Evolutionary conservation across 2,888 invertebrate genomes (phyloP).

Genomic region (Idaea straminata): DNA sequence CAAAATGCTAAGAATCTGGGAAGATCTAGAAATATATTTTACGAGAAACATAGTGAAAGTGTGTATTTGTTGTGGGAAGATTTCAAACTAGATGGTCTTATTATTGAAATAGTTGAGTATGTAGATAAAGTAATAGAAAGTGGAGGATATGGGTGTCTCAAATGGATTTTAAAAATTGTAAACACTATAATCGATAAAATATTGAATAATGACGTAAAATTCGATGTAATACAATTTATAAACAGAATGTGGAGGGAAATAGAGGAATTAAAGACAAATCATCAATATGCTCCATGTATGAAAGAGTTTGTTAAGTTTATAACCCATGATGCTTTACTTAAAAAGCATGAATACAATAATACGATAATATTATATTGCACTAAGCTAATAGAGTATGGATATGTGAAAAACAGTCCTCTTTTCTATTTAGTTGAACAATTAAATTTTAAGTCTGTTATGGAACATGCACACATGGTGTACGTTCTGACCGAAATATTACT

Average conservation of each 20-base stretch:
- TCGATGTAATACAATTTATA: slow-evolving; percentile 51
- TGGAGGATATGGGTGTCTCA: slow-evolving; percentile 71
- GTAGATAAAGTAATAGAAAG: slow-evolving; percentile 60
- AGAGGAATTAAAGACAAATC: slow-evolving; percentile 69
- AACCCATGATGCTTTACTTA: slow-evolving; percentile 48
- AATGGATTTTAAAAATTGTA: slow-evolving; percentile 60
- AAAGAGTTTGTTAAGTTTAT: slow-evolving; percentile 61
- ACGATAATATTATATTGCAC: slow-evolving; percentile 50
- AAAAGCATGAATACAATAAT: slow-evolving; percentile 50
- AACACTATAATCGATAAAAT: slow-evolving; percentile 47
- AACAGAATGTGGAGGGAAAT: slow-evolving; percentile 66
- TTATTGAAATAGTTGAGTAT: slow-evolving; percentile 42
- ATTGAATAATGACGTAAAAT: slow-evolving; percentile 34
- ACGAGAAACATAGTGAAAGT: slow-evolving; percentile 59
- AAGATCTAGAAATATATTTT: slow-evolving; percentile 54
- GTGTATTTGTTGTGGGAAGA: slow-evolving; percentile 38
- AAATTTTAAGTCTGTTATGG: slow-evolving; percentile 32
- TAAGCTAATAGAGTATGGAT: slow-evolving; percentile 62
- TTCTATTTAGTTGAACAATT: slow-evolving; percentile 52
- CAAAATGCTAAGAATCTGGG: slow-evolving; percentile 49
- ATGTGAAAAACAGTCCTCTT: slow-evolving; percentile 54
- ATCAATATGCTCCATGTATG: slow-evolving; percentile 63
- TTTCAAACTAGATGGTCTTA: slow-evolving; percentile 23
- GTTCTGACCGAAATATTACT: slow-evolving; percentile 69
- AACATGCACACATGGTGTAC: slow-evolving; percentile 52